Evolutionary conservation across 2,113 vertebrate species (phyloP), one percentile per base, ranked within the genome.

Genomic region (Oncorhynchus nerka): DNA sequence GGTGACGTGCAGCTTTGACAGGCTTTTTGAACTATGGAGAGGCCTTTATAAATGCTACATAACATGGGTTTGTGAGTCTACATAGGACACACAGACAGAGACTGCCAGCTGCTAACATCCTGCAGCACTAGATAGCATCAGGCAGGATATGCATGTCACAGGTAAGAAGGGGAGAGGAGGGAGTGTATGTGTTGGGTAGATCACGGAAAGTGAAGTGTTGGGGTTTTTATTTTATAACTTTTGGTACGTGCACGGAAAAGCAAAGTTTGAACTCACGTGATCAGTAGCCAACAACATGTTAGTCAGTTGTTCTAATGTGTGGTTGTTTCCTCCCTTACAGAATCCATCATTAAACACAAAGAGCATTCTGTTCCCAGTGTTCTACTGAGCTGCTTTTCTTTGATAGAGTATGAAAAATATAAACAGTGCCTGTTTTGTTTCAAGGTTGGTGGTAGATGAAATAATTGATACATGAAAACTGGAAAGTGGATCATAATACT

Each of bases 261-360:
- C 13, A 51, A 51, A 4, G 51, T 15, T 55, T 55, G 12, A 45
- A 45, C 39, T 45, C 39, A 45, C 2, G 39, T 45, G 39, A 45
- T 9, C 39, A 11, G 39, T 55, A 16, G 51, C 51, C 12, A 55
- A 51, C 15, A 51, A 55, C 15, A 55, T 55, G 51, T 55, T 55
- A 16, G 4, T 34, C 32, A 34, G n/a, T 30, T 64, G n/a, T 65
- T 24, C 72, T 65, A 28, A 55, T 66, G n/a, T 74, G 22, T 67
- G 39, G 22, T 76, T 81, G 66, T 78, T 75, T 69, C 79, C 65
- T 76, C 48, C 49, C 49, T 61, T 30, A 62, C 71, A 22, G 19
- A 79, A 83, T 89, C 68, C 83, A 85, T 91, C 81, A 85, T 79
- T 82, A 30, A 74, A 64, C 45, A 89, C 89, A 90, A 87, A 80